Evolutionary conservation across 2,888 invertebrate genomes (phyloP).

Genomic region (Onthophagus sagittarius): DNA sequence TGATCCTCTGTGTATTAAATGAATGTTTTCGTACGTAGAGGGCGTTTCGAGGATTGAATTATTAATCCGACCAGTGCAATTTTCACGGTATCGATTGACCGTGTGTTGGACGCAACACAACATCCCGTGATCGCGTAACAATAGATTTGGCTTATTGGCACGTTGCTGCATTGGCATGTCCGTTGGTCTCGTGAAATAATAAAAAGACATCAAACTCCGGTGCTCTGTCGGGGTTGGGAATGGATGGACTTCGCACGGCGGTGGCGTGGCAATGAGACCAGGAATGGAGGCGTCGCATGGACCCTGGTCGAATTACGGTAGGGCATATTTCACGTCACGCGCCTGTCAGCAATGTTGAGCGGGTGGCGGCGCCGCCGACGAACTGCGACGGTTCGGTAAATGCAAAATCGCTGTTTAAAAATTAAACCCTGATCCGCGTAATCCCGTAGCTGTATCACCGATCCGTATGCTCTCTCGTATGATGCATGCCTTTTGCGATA

Average conservation of each 20-base stretch:
- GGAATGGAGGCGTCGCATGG: background rate
- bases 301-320: constrained; percentile 5
- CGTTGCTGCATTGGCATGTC: background rate
- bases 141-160: background rate
- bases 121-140: background rate
- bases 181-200: constrained; percentile 6
- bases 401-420: constrained; percentile 10
- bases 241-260: constrained; percentile 10
- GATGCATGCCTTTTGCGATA: constrained; percentile 8
- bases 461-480: background rate
- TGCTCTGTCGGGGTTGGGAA: background rate
- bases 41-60: background rate
- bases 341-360: background rate
- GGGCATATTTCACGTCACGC: constrained; percentile 10
- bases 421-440: background rate
- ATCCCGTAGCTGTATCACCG: background rate
- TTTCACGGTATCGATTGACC: background rate
- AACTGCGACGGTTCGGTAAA: background rate
- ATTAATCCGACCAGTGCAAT: background rate
- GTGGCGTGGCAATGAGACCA: background rate
- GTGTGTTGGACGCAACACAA: background rate
- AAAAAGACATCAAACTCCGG: constrained; percentile 8
- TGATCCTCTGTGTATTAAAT: background rate
- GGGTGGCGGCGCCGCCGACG: background rate
- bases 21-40: background rate